Base-by-base conservation (phyloP, 2,888 invertebrate genomes). In the Baccha elongata region DNA sequence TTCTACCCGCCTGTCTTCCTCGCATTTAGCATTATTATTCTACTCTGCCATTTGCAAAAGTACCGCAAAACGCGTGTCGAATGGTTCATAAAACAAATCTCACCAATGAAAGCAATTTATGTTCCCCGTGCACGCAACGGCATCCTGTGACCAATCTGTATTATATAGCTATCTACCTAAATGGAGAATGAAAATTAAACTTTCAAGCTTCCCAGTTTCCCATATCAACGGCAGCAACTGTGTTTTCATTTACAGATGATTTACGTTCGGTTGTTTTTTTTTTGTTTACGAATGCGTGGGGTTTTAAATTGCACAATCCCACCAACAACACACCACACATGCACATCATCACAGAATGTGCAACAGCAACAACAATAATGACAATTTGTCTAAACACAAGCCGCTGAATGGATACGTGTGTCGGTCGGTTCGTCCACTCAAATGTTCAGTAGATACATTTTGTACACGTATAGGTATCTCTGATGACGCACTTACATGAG, bases 61-160 rank as follows among this genome's bases (percentile, higher is more conserved):
- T 71, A 78, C 83, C 83, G 62, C 78, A 78, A 78, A 83, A 83
- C 72, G 76, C 78, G 72, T 83, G 83, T 78, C 72, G 78, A 83
- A 72, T 78, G 83, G 78, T 83, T 78, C 83, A 83, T 83, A 78
- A 78, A 83, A 73, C 78, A 83, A 83, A 83, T 78, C 78, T 68
- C 67, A 68, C 78, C 76, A 83, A 83, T 78, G 62, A 68, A 72
- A 72, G 52, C 71, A 83, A 72, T 83, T 76, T 83, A 83, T 78
- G 72, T 78, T 58, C 62, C 64, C 67, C 53, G 48, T 46, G 69
- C 81, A 75, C 81, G 81, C 81, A 75, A 60, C n/a, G 69, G 7
- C 4, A 26, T 15, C 15, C 50, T 15, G 10, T 4, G 8, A n/a
- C 19, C 21, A 0, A 7, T 26, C 15, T 3, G 8, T 46, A 21